Evolutionary conservation across 2,888 invertebrate species (phyloP).

Genomic region (Tipula confusa): DNA sequence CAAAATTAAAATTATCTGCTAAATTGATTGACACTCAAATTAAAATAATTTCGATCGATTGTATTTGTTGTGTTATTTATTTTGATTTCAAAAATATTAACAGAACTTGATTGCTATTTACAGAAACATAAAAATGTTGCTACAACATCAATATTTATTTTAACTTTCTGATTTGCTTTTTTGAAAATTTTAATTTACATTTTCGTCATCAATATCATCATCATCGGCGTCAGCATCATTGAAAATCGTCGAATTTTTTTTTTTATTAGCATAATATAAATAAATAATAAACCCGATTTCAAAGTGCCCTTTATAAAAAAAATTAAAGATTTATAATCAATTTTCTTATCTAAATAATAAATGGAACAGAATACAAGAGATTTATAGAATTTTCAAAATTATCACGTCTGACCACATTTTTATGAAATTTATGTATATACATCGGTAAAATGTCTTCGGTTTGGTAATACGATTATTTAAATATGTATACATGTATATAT

Average conservation of each 20-base stretch:
- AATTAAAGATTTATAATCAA: not conserved
- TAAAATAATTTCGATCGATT: not conserved
- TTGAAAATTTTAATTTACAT: not conserved
- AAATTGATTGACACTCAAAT: no score
- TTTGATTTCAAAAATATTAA: not conserved
- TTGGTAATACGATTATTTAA: not conserved
- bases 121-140: not conserved
- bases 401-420: not conserved
- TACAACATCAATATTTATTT: not conserved
- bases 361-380: not conserved
- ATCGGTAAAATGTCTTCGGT: not conserved
- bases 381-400: not conserved
- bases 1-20: no score
- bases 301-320: not conserved
- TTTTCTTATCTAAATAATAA: not conserved
- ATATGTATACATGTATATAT: not conserved
- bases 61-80: not conserved
- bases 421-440: not conserved
- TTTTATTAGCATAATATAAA: not conserved
- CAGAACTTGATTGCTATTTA: not conserved
- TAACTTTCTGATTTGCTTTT: not conserved
- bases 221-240: no score
- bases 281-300: not conserved
- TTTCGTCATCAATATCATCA: not conserved
- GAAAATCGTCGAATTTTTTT: not conserved